Percentiles rank a stretch among this genome's conserved stretches.
phyloP scores from a whole-genome alignment of 2,888 invertebrate species.

The Pandemis corylana region DNA sequence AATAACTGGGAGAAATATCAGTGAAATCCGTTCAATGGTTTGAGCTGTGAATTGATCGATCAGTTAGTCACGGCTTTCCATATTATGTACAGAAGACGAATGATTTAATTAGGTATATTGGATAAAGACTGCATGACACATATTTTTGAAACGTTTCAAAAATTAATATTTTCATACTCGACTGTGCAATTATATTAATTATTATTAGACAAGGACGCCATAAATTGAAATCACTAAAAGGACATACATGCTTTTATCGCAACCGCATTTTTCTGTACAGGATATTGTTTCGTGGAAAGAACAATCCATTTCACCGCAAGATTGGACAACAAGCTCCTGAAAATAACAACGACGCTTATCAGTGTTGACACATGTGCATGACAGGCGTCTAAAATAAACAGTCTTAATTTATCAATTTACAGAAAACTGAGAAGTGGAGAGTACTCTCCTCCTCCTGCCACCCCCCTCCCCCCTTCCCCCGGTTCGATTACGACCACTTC shows the following conservation, averaged over 20 bases:
- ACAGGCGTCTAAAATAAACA: conserved; percentile 3
- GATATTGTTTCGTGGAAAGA: conserved; percentile 35
- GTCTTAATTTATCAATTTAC: not conserved
- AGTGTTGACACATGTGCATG: not conserved
- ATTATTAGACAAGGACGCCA: not conserved
- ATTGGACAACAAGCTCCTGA: conserved; percentile 41
- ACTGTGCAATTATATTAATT: no score
- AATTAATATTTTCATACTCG: no score
- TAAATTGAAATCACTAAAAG: not conserved
- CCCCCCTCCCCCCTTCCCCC: not conserved
- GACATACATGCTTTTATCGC: conserved; percentile 51
- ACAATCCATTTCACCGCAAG: conserved; percentile 57
- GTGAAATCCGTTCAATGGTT: no score
- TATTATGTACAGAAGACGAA: no score
- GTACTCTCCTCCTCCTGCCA: not conserved
- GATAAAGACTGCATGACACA: no score
- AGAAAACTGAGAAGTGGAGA: not conserved
- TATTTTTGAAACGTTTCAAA: no score
- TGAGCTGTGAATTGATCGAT: no score
- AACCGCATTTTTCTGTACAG: conserved; percentile 62
- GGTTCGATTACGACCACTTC: not conserved
- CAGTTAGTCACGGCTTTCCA: no score
- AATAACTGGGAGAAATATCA: no score
- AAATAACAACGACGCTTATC: conserved; percentile 31
- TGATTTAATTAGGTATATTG: no score